phyloP scores from a whole-genome alignment of 2,888 invertebrate species.

The Oscheius myriophilus region DNA sequence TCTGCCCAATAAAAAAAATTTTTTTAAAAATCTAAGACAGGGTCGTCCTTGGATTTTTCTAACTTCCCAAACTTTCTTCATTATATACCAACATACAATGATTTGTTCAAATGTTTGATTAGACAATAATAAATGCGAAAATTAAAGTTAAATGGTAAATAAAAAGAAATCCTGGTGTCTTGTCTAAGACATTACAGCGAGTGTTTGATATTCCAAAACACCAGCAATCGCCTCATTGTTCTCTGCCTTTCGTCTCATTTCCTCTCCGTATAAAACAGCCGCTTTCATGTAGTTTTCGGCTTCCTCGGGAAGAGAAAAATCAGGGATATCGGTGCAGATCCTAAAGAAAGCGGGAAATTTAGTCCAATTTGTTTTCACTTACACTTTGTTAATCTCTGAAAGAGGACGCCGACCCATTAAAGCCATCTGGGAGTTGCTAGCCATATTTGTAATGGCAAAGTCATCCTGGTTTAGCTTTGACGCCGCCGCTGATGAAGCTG shows the following conservation, averaged over 20 bases:
- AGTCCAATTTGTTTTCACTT: not conserved
- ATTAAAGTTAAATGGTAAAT: too few species aligned
- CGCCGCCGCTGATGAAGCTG: conserved; percentile 33
- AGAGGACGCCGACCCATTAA: conserved; percentile 46
- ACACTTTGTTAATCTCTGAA: conserved; percentile 25
- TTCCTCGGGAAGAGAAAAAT: conserved; percentile 19
- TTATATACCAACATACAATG: too few species aligned
- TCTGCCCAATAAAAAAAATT: too few species aligned
- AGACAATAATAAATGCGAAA: too few species aligned
- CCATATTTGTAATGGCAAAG: conserved; percentile 48
- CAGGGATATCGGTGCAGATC: conserved; percentile 18
- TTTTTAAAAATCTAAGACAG: too few species aligned
- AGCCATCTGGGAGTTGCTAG: conserved; percentile 53
- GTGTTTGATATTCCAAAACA: conserved; percentile 12
- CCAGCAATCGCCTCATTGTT: conserved; percentile 13
- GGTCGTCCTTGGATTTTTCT: too few species aligned
- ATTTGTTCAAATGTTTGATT: too few species aligned
- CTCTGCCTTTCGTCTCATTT: conserved; percentile 19
- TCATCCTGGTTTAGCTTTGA: conserved; percentile 54
- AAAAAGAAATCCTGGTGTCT: too few species aligned
- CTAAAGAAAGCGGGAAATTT: not conserved
- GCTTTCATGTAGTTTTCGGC: conserved; percentile 9
- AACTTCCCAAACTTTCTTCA: too few species aligned
- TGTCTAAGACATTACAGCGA: too few species aligned
- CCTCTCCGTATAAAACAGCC: conserved; percentile 10